A percentile compares a stretch with the other conserved stretches of the same genome.
These are phyloP conservation scores for Pissodes strobi DNA, from an alignment of 1,140 invertebrate species.

Conservation along the genomic window DNA sequence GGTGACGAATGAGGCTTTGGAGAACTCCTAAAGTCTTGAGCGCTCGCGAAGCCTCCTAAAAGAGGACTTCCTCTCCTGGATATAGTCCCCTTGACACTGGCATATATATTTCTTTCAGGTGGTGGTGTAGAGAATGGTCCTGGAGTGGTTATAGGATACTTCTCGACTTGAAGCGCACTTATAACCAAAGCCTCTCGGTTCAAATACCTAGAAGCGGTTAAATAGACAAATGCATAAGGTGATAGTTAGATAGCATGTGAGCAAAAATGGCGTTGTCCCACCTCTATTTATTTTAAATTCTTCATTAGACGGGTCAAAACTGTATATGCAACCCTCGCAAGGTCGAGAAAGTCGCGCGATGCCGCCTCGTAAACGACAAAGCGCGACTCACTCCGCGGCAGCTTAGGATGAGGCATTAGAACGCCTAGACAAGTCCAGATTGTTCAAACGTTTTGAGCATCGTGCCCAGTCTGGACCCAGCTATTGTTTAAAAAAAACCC, in stretches of 20 bases:
- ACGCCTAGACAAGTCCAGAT: too few relatives aligned
- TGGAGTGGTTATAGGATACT: slow-evolving; percentile 85
- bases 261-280: neutral
- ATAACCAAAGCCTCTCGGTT: slow-evolving; percentile 90
- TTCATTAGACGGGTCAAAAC: too few relatives aligned
- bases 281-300: too few relatives aligned
- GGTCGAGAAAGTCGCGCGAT: too few relatives aligned
- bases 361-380: too few relatives aligned
- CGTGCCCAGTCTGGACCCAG: too few relatives aligned
- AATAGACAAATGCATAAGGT: slow-evolving; percentile 32
- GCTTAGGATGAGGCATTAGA: too few relatives aligned
- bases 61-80: slow-evolving; percentile 55
- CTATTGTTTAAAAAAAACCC: too few relatives aligned
- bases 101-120: slow-evolving; percentile 60
- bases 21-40: slow-evolving; percentile 59
- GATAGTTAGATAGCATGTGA: slow-evolving; percentile 28
- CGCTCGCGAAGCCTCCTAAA: slow-evolving; percentile 57
- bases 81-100: slow-evolving; percentile 43
- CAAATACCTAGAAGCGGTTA: slow-evolving; percentile 71
- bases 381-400: too few relatives aligned
- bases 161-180: slow-evolving; percentile 90
- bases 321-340: too few relatives aligned
- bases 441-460: too few relatives aligned
- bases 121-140: slow-evolving; percentile 74
- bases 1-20: slow-evolving; percentile 77